Evolutionary conservation across 2,113 vertebrate species (phyloP).

Genomic region (Oxyura jamaicensis): DNA sequence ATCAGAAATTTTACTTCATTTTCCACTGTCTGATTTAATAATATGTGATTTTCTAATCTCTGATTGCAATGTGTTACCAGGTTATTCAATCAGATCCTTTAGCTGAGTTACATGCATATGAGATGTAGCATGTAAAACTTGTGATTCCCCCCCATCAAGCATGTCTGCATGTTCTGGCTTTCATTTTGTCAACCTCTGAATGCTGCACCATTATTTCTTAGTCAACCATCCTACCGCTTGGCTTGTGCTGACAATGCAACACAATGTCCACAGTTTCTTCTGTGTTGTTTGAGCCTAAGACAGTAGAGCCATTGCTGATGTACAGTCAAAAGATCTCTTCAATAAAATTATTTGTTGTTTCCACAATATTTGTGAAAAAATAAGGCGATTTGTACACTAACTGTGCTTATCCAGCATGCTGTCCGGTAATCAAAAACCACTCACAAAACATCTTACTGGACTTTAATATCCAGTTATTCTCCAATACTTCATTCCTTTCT

Average conservation of each 20-base stretch:
- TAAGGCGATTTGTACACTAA: not conserved
- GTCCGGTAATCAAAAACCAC: not conserved
- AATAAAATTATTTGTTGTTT: not conserved
- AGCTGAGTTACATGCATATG: not conserved
- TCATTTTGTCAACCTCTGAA: not conserved
- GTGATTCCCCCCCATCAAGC: not conserved
- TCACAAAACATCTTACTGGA: not conserved
- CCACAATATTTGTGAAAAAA: not conserved
- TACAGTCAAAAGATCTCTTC: not conserved
- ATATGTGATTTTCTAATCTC: not conserved
- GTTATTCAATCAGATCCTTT: not conserved
- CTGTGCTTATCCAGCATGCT: not conserved
- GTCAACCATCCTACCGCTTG: not conserved
- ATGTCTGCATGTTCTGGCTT: not conserved
- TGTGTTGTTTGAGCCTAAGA: not conserved
- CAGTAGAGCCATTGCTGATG: not conserved
- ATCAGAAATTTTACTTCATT: not conserved
- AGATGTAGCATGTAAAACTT: not conserved
- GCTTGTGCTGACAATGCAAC: not conserved
- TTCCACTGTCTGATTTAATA: slow-evolving; percentile 1
- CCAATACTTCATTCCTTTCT: not conserved
- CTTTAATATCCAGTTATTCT: not conserved
- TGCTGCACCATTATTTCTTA: not conserved
- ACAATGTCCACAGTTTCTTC: not conserved
- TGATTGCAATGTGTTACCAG: not conserved